Conservation (phyloP, 2,888 invertebrate species). For the Drosophila austrosaltans region DNA sequence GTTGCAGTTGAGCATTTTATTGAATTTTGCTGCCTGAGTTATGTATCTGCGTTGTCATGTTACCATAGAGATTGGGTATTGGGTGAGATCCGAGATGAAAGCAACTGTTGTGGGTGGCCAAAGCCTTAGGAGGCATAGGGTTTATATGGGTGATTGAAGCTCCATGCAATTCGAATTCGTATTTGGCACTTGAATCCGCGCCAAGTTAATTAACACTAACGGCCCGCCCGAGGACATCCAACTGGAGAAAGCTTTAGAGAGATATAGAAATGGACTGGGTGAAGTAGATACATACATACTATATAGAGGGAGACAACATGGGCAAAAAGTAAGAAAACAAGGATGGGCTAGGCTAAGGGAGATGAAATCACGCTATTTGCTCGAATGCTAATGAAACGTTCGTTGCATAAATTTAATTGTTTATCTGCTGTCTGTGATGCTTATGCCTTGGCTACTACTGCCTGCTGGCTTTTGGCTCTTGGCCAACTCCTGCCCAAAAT, state of each 20-base stretch:
- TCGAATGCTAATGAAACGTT: slow-evolving; percentile 73
- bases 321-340: too few relatives aligned
- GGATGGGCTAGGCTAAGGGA: not conserved
- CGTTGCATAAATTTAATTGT: slow-evolving; percentile 72
- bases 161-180: slow-evolving; percentile 29
- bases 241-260: slow-evolving; percentile 8
- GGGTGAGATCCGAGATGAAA: slow-evolving; percentile 26
- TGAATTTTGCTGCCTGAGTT: slow-evolving; percentile 61
- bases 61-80: slow-evolving; percentile 29
- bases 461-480: slow-evolving; percentile 28
- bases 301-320: not conserved
- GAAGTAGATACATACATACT: slow-evolving; percentile 20
- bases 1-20: slow-evolving; percentile 69
- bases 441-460: slow-evolving; percentile 31
- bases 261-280: not conserved
- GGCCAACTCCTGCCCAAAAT: slow-evolving; percentile 36
- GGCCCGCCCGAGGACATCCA: slow-evolving; percentile 31
- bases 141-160: slow-evolving; percentile 10
- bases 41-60: slow-evolving; percentile 29
- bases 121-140: not conserved
- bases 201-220: slow-evolving; percentile 77
- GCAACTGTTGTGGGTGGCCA: slow-evolving; percentile 20
- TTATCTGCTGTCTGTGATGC: slow-evolving; percentile 53
- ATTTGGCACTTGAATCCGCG: slow-evolving; percentile 66
- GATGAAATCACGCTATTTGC: slow-evolving; percentile 26